Conservation (phyloP, 2,113 vertebrate genomes). For the Columba janthina region DNA sequence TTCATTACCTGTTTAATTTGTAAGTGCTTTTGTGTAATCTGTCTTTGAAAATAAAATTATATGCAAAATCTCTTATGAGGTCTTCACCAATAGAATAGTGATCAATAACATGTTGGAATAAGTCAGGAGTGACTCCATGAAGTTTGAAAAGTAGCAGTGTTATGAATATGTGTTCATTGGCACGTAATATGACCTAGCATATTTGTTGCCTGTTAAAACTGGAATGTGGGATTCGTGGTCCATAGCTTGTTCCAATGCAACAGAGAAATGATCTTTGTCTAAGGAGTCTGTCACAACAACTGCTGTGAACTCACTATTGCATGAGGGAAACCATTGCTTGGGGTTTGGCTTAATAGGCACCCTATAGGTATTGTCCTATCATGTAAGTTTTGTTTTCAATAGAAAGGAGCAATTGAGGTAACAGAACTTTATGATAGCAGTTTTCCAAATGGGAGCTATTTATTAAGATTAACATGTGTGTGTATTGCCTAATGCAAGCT, state of each 20-base stretch:
- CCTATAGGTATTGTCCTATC: neutral
- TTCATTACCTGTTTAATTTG: neutral
- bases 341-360: neutral
- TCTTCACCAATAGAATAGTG: neutral
- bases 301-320: neutral
- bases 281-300: neutral
- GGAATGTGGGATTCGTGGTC: neutral
- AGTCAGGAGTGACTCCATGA: neutral
- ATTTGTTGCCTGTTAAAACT: neutral
- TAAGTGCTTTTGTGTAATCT: neutral
- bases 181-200: rapidly evolving
- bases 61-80: neutral
- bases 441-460: neutral
- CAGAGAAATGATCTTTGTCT: neutral
- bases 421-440: neutral
- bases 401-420: neutral
- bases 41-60: neutral
- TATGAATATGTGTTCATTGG: neutral
- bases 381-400: neutral
- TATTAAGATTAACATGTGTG: neutral
- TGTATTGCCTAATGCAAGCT: neutral
- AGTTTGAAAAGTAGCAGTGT: neutral
- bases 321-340: rapidly evolving
- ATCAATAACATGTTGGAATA: neutral
- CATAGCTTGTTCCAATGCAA: neutral